Conservation (phyloP, 2,888 invertebrate species). For the Caenorhabditis sp. region DNA sequence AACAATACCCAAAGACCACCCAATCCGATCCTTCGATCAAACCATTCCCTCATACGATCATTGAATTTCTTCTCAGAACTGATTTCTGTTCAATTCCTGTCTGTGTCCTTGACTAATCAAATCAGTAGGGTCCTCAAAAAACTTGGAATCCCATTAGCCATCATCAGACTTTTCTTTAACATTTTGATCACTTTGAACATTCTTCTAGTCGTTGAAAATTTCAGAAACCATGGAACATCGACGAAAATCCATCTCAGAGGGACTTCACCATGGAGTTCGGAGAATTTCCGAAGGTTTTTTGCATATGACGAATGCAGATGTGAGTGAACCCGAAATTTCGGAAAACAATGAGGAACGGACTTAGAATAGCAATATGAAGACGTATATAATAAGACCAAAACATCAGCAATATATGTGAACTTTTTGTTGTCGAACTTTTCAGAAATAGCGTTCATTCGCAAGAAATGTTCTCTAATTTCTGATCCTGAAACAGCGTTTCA, state of each 20-base stretch:
- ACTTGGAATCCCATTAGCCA: conserved; percentile 22
- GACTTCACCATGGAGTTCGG: conserved; percentile 61
- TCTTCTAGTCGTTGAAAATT: not conserved
- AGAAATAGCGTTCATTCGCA: no score
- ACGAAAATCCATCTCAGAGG: conserved; percentile 59
- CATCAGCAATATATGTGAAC: no score
- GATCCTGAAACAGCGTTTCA: no score
- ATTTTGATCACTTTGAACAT: conserved; percentile 6
- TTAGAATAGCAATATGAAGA: not conserved
- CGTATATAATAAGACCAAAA: no score
- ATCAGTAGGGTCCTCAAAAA: conserved; percentile 28
- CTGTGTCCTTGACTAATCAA: conserved; percentile 40
- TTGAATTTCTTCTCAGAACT: conserved; percentile 33
- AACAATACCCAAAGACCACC: conserved; percentile 42
- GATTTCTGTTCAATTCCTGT: conserved; percentile 1
- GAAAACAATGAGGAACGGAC: not conserved
- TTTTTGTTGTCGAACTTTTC: no score
- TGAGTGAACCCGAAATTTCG: conserved; percentile 19
- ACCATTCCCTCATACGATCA: conserved; percentile 18
- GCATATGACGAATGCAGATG: conserved; percentile 63
- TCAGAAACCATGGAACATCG: conserved; percentile 49
- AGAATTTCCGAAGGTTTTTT: conserved; percentile 63
- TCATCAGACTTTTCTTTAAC: not conserved
- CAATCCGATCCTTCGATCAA: conserved; percentile 9
- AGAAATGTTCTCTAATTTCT: no score